Base-by-base conservation (phyloP, 2,888 invertebrate species). In the Nomada fabriciana region DNA sequence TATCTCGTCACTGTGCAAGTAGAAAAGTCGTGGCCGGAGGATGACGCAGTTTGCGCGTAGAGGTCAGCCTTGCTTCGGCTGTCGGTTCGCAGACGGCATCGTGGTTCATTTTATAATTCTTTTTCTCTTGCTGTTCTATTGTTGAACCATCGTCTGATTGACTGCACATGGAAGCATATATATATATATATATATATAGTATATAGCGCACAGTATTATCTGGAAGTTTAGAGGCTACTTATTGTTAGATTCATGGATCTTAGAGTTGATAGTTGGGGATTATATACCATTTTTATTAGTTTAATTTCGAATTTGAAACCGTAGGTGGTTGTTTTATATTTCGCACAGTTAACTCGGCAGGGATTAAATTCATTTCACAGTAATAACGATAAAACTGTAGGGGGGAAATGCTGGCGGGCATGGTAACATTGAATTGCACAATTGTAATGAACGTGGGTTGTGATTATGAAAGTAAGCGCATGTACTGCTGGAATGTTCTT, bases 1-100 rank as follows among this genome's bases (percentile, higher is more conserved):
- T 63, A n/a, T 61, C 60, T 43, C 71, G 74, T 18, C 76, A 71
- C 15, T 69, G 64, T 75, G 57, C 29, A 57, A 69, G 76, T 52
- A 70, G 63, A 55, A 69, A 59, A 63, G 25, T 43, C 23, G 13
- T n/a, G 36, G 23, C 15, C 2, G 11, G 67, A 70, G 59, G 57
- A 65, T 69, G 25, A 53, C 55, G 72, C 53, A 23, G 13, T n/a
- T 18, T 47, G 42, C 18, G 59, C 36, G 23, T 42, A 23, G 36
- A n/a, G 60, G 61, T 53, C 61, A 25, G 2, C 23, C 2, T 29
- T 25, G n/a, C 7, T 23, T 42, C 53, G 23, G 9, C 67, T 4
- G 2, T 15, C 25, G 2, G 25, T 25, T 25, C 25, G 25, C 47
- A 50, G 47, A 50, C 15, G 47, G 47, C 47, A 15, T 50, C 15